Base-by-base conservation (phyloP, 2,113 vertebrate genomes). In the Chascanopsetta lugubris region DNA sequence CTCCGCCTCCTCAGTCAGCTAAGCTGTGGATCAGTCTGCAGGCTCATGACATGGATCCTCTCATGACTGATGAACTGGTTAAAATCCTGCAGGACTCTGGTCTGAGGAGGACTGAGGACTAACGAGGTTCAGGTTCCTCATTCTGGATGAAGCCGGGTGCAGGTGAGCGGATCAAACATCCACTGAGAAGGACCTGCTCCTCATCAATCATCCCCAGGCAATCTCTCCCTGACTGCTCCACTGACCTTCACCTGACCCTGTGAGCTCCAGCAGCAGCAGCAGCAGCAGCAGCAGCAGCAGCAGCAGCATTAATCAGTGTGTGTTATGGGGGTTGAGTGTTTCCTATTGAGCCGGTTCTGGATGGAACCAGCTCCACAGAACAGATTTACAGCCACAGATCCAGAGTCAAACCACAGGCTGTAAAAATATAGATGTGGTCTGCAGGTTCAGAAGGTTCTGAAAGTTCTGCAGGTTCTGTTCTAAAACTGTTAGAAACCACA, bases 151-250 rank as follows among this genome's bases (percentile, higher is more conserved):
- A 21, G 50, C 26, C 9, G 36, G 20, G 29, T 42, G 53, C 49
- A 43, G 56, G 42, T 67, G 45, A 1, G n/a, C 34, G 4, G 29
- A 48, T 53, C 45, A 27, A 17, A n/a, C 7, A 53, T 47, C 47
- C 9, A 75, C 60, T 53, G 22, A 61, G 59, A 57, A 58, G 55
- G 46, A 57, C 38, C 38, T 40, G 17, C 17, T 50, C 50, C 46
- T 73, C 65, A 74, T 84, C 81, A 24, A 68, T 78, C 69, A 68
- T 64, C 73, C 50, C 61, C 36, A n/a, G 25, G 34, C 57, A 69
- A 69, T 69, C 72, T 69, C 72, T 56, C 58, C 21, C 53, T 20
- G 50, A 56, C 68, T 58, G 40, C 69, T 62, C 40, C 48, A 30
- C 1, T 56, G 72, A 61, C 81, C 73, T 77, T 80, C 51, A 48